Conservation (phyloP, 2,113 vertebrate species). For the Petrocephalus zakoni region DNA sequence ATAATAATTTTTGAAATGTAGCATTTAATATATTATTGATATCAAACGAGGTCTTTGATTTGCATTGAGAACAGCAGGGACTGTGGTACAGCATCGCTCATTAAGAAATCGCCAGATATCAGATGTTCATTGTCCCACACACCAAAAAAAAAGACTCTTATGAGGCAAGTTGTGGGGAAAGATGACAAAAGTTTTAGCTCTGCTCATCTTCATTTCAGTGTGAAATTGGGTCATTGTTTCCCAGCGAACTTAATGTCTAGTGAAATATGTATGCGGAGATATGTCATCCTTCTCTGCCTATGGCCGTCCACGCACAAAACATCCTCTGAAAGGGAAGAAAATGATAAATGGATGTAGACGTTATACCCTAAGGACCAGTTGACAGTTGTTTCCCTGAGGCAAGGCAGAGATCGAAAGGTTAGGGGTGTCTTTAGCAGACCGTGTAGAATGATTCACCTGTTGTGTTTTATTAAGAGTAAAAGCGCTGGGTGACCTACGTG, state of each 20-base stretch:
- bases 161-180: neutral
- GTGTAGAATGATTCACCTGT: neutral
- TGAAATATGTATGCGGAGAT: neutral
- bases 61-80: neutral
- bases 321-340: neutral
- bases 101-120: neutral
- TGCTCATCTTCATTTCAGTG: neutral
- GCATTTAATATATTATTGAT: constrained; percentile 11
- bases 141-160: neutral
- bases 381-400: neutral
- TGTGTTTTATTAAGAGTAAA: neutral
- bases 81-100: neutral
- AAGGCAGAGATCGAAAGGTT: neutral
- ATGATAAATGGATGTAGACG: neutral
- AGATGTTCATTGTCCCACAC: neutral
- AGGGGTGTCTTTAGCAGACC: neutral
- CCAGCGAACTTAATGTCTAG: neutral
- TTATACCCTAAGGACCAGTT: neutral
- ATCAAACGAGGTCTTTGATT: neutral
- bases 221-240: neutral
- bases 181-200: neutral
- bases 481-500: neutral
- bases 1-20: neutral
- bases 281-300: neutral
- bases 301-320: neutral